Evolutionary conservation across 2,797 vertebrate genomes (phyloP), one percentile per base, ranked within the genome.

Genomic region (Sardinella longiceps): DNA sequence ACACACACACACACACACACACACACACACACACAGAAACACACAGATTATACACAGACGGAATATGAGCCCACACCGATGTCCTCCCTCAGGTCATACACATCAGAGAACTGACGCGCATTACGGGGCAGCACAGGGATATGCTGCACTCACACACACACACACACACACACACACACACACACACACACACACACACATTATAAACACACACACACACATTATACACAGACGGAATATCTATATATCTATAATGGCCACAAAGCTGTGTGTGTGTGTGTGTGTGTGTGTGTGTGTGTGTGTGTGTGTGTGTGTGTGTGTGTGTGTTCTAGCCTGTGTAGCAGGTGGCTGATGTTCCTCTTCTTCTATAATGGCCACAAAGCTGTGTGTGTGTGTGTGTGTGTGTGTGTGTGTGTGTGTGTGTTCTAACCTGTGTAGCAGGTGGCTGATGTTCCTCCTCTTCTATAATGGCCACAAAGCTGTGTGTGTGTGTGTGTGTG

Each of bases 71-170:
- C 43, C 43, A 43, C 7, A 43, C 7, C 0, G 7, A 43, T 43
- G 89, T 97, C 96, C 87, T 97, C 96, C 89, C 95, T 96, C 83
- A 96, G 87, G 46, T 97, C 96, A 63, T 97, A 97, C 0, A 93
- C 90, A 80, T 97, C 95, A 23, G 88, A 92, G 89, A 97, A 96
- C 83, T 94, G 94, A 2, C 92, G 89, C 7, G 92, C 91, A 86
- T 88, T 95, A 80, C 82, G 95, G 95, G 87, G 96, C 94, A 89
- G 18, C 80, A 30, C 3, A 20, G 53, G 53, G 53, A 5, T 1
- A 56, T 14, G 30, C 66, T 74, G 18, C 9, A 18, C 0, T 20
- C 30, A 70, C 28, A 70, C 28, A 70, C 10, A 51, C 43, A 85
- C 56, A 84, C 53, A 84, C 58, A 86, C 77, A 86, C 30, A 66